phyloP scores from a whole-genome alignment of 2,888 invertebrate species.

The Leptopterna dolabrata region DNA sequence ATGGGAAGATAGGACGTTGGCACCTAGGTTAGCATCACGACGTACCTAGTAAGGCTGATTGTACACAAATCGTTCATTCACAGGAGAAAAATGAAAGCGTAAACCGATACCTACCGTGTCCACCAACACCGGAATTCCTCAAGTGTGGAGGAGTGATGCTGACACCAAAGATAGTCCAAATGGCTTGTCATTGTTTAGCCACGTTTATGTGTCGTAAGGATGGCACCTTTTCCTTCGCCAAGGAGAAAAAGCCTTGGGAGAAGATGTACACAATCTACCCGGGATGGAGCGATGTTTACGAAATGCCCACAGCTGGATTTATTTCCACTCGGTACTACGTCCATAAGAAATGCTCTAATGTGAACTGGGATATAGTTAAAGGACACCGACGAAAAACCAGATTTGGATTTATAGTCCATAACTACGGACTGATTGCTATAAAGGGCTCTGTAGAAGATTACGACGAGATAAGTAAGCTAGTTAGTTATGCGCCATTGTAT shows the following conservation, averaged over 20 bases:
- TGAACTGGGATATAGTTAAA: neutral
- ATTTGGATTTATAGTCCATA: neutral
- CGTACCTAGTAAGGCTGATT: too few species aligned
- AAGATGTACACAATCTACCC: neutral
- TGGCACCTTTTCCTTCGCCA: neutral
- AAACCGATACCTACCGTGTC: neutral
- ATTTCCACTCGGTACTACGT: neutral
- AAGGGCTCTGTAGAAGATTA: neutral
- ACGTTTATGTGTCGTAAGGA: neutral
- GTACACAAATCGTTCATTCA: too few species aligned
- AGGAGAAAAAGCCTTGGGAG: neutral
- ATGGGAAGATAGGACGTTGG: too few species aligned
- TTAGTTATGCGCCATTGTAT: neutral
- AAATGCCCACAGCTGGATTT: neutral
- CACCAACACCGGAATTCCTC: neutral
- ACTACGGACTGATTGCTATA: neutral
- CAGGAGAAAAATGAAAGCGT: too few species aligned
- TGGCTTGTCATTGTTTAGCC: neutral
- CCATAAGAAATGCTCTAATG: neutral
- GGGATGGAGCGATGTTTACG: neutral
- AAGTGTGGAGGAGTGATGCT: neutral
- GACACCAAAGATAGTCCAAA: neutral
- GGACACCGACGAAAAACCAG: neutral
- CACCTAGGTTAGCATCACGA: too few species aligned
- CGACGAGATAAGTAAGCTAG: neutral